Evolutionary conservation across 2,113 vertebrate species (phyloP).

Genomic region (Antechinus flavipes): DNA sequence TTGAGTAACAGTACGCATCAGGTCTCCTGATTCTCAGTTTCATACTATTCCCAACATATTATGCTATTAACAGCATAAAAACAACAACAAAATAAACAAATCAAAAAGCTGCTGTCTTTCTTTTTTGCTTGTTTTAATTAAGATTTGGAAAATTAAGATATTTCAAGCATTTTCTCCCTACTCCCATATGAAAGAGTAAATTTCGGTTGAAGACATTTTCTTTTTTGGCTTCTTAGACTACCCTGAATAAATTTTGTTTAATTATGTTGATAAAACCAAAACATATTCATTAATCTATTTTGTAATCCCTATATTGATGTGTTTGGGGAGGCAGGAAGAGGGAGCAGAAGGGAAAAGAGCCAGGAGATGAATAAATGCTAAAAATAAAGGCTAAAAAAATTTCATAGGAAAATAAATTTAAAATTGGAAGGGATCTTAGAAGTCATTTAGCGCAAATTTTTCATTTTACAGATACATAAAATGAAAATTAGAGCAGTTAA

Average conservation of each 20-base stretch:
- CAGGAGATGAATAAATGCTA: background rate
- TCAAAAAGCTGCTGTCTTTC: no score
- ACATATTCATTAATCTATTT: background rate
- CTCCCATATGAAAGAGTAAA: background rate
- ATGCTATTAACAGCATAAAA: background rate
- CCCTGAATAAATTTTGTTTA: background rate
- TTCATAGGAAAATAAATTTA: background rate
- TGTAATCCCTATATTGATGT: background rate
- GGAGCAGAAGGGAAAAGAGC: no score
- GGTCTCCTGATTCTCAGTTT: background rate
- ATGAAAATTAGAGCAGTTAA: background rate
- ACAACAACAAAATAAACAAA: no score
- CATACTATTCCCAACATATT: constrained; percentile 10
- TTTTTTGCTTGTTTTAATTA: no score
- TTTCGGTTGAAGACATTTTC: background rate
- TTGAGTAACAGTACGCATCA: background rate
- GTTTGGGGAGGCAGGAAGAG: no score
- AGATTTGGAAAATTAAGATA: background rate
- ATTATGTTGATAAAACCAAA: background rate
- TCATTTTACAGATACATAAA: background rate
- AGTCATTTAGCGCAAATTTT: background rate
- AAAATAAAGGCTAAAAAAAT: background rate
- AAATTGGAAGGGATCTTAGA: background rate
- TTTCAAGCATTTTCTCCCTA: background rate
- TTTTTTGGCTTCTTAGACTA: background rate